Evolutionary conservation across 2,888 invertebrate species (phyloP), one percentile per base, ranked within the genome.

Genomic region (Anorthoa munda): DNA sequence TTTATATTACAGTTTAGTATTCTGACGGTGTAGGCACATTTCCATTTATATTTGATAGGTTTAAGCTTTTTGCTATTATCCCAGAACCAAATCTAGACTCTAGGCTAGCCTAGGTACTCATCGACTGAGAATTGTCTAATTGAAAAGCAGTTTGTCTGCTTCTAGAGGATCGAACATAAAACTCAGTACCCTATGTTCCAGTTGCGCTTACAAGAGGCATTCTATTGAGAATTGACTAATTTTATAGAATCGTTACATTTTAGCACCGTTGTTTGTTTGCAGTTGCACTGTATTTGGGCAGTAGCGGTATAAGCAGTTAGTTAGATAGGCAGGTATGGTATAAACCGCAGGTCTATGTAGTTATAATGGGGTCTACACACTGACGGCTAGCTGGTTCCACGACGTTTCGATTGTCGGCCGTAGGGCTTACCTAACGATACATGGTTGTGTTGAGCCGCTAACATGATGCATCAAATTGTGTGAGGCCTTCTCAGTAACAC

Each of bases 361-460:
- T 59, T 72, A n/a, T 78, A 77, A 77, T 77, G 63, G 72, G 17
- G 46, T 51, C 48, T 67, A 72, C 72, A 78, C 59, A 51, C 23
- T 73, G 58, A 77, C n/a, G 66, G n/a, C 23, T 55, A 4, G 48
- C 26, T 26, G 45, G 26, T 21, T 66, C 56, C 63, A 46, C 50
- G 66, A 66, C n/a, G 63, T 31, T 48, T 26, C 12, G 56, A 45
- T 77, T 72, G 61, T 66, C 26, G 13, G 60, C 72, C 56, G 12
- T 39, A 17, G 26, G 77, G 51, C 55, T 65, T 50, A 76, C 9
- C 51, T 60, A 70, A 76, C 64, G 59, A 76, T 65, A 77, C 51
- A 39, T 23, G 21, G 46, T n/a, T 23, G 13, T 46, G 39, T 50
- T 12, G 17, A 15, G 1, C 31, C 48, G 15, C 23, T 26, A 48